Evolutionary conservation across 2,888 invertebrate species (phyloP).

Genomic region (Drosophila atroscutellata): DNA sequence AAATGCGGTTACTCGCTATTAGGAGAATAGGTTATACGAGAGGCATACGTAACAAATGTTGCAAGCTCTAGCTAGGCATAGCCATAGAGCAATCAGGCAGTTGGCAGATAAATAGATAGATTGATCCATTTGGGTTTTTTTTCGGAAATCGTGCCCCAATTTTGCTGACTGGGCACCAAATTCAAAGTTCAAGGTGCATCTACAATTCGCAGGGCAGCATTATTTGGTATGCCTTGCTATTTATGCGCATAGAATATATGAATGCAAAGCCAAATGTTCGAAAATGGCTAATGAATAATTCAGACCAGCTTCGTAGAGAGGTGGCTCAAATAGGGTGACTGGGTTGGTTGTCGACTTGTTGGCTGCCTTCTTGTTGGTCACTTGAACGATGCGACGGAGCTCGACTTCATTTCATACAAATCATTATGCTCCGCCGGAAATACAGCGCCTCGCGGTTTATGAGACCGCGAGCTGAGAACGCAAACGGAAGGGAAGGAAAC

Average conservation of each 20-base stretch:
- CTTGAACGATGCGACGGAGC: slow-evolving; percentile 56
- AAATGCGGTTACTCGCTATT: not conserved
- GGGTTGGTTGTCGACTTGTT: slow-evolving; percentile 3
- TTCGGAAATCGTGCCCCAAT: not conserved
- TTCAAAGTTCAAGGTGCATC: slow-evolving; percentile 53
- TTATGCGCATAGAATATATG: slow-evolving; percentile 52
- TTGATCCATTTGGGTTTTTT: not conserved
- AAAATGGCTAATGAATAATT: slow-evolving; percentile 70
- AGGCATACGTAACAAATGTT: not conserved
- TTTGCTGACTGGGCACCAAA: slow-evolving; percentile 12
- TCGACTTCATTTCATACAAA: slow-evolving; percentile 70
- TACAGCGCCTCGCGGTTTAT: slow-evolving; percentile 71
- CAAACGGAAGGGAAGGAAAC: slow-evolving; percentile 23
- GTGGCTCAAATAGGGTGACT: not conserved
- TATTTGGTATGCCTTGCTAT: slow-evolving; percentile 24
- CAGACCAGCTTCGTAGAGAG: slow-evolving; percentile 36
- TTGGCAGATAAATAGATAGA: not conserved
- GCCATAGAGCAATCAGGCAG: not conserved
- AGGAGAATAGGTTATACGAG: not conserved
- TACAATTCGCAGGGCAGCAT: slow-evolving; percentile 5
- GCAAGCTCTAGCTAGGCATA: too few relatives aligned
- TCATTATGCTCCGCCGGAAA: slow-evolving; percentile 75
- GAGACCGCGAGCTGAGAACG: slow-evolving; percentile 42
- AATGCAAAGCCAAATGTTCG: slow-evolving; percentile 53
- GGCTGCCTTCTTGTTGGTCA: slow-evolving; percentile 48